Conservation (phyloP, 2,888 invertebrate genomes). For the Epistrophe grossulariae region DNA sequence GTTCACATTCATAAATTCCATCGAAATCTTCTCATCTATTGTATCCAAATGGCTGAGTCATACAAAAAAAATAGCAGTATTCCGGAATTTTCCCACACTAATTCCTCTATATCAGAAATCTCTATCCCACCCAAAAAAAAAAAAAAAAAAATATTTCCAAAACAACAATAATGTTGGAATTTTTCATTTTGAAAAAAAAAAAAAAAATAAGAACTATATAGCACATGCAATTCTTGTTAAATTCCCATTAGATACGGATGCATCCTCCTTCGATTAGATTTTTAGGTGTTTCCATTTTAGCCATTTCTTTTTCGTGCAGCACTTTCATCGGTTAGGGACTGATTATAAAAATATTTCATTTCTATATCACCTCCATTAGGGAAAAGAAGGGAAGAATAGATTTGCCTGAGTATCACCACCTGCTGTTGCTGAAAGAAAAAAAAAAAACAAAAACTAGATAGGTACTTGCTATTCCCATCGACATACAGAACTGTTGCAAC, state of each 20-base stretch:
- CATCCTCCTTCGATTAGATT: constrained; percentile 32
- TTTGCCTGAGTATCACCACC: constrained; percentile 18
- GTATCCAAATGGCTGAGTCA: background rate
- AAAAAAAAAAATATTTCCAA: constrained; percentile 16
- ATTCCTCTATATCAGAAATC: constrained; percentile 49
- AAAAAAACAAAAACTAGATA: background rate
- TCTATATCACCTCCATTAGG: constrained; percentile 41
- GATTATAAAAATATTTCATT: constrained; percentile 20
- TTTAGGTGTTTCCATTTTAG: constrained; percentile 50
- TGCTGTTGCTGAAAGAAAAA: background rate
- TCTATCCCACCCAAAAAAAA: constrained; percentile 32
- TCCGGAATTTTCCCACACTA: constrained; percentile 53
- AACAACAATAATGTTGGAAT: constrained; percentile 53
- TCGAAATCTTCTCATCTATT: background rate
- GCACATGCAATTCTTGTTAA: constrained; percentile 73
- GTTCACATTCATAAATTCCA: background rate
- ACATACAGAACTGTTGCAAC: constrained; percentile 34
- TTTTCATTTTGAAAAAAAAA: constrained; percentile 5
- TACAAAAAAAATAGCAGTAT: constrained; percentile 41
- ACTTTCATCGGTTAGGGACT: constrained; percentile 36
- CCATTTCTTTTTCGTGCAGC: constrained; percentile 2
- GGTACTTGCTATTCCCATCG: constrained; percentile 29
- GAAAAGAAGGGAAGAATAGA: background rate
- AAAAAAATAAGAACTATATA: constrained; percentile 33
- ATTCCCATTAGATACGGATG: constrained; percentile 72